phyloP scores from a whole-genome alignment of 2,888 invertebrate species.

The Melanostoma mellinum region DNA sequence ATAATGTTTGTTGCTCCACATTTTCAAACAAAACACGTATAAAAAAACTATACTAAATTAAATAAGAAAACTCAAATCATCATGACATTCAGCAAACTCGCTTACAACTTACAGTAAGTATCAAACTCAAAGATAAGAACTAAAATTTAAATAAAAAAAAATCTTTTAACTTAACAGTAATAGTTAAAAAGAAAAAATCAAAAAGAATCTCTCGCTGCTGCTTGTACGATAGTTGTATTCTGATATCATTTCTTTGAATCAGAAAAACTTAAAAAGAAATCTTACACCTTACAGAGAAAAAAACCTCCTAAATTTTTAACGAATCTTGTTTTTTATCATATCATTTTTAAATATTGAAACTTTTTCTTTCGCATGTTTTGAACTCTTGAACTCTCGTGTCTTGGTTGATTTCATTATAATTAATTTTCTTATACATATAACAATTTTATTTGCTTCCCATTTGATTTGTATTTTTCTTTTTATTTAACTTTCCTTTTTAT shows the following conservation, averaged over 20 bases:
- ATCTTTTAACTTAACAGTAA: conserved; percentile 54
- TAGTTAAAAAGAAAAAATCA: conserved; percentile 46
- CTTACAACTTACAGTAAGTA: conserved; percentile 33
- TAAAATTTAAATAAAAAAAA: conserved; percentile 28
- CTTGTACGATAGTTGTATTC: conserved; percentile 59
- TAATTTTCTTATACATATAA: conserved; percentile 30
- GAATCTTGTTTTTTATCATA: conserved; percentile 37
- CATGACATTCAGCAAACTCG: not conserved
- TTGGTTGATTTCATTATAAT: conserved; percentile 44
- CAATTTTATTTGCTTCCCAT: conserved; percentile 66
- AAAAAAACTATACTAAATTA: too few relatives aligned
- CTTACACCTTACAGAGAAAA: conserved; percentile 57
- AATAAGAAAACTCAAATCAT: conserved; percentile 10
- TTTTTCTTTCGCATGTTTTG: conserved; percentile 49
- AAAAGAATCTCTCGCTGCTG: conserved; percentile 63
- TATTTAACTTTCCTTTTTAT: not conserved
- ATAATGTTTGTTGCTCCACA: conserved; percentile 25
- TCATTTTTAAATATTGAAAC: conserved; percentile 34
- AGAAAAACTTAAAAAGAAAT: conserved; percentile 47
- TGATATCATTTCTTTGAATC: conserved; percentile 48
- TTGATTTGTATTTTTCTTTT: conserved; percentile 39
- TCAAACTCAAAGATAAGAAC: conserved; percentile 14
- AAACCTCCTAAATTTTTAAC: conserved; percentile 40
- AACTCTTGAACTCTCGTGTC: conserved; percentile 67
- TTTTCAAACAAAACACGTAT: not conserved